Evolutionary conservation across 2,888 invertebrate species (phyloP).

Genomic region (Anarsia innoxiella): DNA sequence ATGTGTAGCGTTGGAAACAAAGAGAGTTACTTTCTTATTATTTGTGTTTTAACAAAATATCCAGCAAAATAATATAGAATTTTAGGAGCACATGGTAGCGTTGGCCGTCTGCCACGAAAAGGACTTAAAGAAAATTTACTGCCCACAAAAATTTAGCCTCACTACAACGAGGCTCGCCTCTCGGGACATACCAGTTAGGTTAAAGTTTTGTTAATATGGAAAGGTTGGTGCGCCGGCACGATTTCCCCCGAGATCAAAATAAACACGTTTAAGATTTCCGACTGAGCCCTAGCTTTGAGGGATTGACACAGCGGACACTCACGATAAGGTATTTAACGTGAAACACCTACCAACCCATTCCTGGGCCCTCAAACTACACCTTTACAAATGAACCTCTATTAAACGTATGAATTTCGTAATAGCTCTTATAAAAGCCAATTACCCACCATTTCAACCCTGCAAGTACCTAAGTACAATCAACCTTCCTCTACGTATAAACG

Average conservation of each 20-base stretch:
- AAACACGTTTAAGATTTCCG: constrained; percentile 40
- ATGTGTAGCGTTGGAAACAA: background rate
- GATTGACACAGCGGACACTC: constrained; percentile 27
- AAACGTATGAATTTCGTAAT: constrained; percentile 30
- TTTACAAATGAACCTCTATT: constrained; percentile 28
- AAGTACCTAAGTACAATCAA: constrained; percentile 3
- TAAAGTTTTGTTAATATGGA: constrained; percentile 61
- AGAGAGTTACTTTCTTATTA: background rate
- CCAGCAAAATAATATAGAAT: constrained; percentile 37
- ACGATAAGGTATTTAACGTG: constrained; percentile 30
- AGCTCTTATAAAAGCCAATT: constrained; percentile 29
- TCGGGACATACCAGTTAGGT: constrained; percentile 41
- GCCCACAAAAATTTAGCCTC: constrained; percentile 50
- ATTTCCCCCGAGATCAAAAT: constrained; percentile 50
- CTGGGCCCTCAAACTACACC: constrained; percentile 22
- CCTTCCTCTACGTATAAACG: constrained; percentile 8
- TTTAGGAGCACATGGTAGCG: constrained; percentile 43
- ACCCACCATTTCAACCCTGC: constrained; percentile 18
- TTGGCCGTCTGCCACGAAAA: constrained; percentile 54
- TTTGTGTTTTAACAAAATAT: constrained; percentile 32
- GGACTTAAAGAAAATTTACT: constrained; percentile 61
- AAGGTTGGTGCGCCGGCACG: constrained; percentile 38
- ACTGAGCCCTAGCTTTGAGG: constrained; percentile 25
- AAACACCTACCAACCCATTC: constrained; percentile 26
- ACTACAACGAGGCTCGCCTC: constrained; percentile 30